These are phyloP conservation scores for Physocephala rufipes DNA, from an alignment of 2,888 invertebrate genomes.

Conservation along the genomic window DNA sequence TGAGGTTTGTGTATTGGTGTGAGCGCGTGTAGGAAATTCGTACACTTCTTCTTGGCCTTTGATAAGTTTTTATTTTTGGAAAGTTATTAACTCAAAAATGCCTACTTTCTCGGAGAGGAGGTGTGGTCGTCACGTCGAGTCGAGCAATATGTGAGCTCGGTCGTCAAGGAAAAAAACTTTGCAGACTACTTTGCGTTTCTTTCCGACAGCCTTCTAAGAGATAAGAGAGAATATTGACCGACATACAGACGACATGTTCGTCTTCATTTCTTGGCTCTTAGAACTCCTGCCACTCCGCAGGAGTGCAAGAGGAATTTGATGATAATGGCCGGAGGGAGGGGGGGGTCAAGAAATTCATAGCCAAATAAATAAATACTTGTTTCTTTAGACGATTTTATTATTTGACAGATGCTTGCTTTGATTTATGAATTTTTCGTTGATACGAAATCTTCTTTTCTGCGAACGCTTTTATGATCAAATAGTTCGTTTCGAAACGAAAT, in stretches of 20 bases:
- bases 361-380: constrained; percentile 34
- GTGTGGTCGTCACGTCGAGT: not conserved
- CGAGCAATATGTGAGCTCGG: not conserved
- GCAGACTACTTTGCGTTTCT: constrained; percentile 38
- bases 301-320: too few relatives aligned
- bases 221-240: constrained; percentile 35
- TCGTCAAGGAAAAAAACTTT: constrained; percentile 28
- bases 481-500: too few relatives aligned
- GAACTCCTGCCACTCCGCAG: too few relatives aligned
- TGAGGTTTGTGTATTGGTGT: constrained; percentile 3
- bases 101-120: constrained; percentile 16
- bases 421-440: constrained; percentile 39
- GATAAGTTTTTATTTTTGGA: constrained; percentile 27
- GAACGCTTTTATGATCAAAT: too few relatives aligned
- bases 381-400: constrained; percentile 37
- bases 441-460: constrained; percentile 29
- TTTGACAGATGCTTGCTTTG: constrained; percentile 44
- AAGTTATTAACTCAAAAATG: constrained; percentile 35
- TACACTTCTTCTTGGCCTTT: constrained; percentile 7
- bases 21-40: not conserved
- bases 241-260: not conserved
- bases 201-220: constrained; percentile 11
- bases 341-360: constrained; percentile 11
- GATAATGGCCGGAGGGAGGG: too few relatives aligned
- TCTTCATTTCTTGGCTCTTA: not conserved